A percentile compares a stretch with the other conserved stretches of the same genome.
These are phyloP conservation scores for Arctia plantaginis DNA, from an alignment of 2,888 invertebrate genomes.

Conservation along the genomic window DNA sequence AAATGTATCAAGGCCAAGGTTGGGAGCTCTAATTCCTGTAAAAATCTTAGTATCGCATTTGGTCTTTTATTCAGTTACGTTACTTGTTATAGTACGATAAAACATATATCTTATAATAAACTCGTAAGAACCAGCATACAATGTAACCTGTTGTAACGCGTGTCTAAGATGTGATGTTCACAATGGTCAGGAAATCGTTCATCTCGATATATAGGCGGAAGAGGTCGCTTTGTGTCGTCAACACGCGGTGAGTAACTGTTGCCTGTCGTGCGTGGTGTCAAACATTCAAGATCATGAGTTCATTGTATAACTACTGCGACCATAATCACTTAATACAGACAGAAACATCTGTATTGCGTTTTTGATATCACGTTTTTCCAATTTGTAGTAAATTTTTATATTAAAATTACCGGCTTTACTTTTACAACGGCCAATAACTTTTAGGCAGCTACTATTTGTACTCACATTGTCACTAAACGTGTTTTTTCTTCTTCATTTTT, in stretches of 20 bases:
- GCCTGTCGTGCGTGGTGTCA: constrained; percentile 20
- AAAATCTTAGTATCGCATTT: background rate
- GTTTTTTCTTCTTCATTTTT: too few species aligned
- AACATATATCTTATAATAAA: background rate
- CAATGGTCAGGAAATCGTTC: constrained; percentile 77
- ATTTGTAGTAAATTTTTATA: too few species aligned
- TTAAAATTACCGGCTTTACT: too few species aligned
- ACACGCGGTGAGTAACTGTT: constrained; percentile 21
- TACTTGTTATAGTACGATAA: background rate
- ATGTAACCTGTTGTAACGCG: constrained; percentile 30
- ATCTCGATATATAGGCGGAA: constrained; percentile 77
- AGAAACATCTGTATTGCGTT: background rate
- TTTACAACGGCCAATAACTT: too few species aligned
- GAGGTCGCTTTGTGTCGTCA: constrained; percentile 64
- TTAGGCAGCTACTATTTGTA: too few species aligned
- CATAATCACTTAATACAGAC: constrained; percentile 5
- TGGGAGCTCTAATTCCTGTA: background rate
- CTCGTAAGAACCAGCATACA: background rate
- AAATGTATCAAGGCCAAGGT: background rate
- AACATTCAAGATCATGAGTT: constrained; percentile 18
- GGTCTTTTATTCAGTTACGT: background rate
- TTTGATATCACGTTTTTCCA: background rate
- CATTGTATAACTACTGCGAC: constrained; percentile 9
- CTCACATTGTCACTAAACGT: too few species aligned
- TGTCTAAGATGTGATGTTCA: constrained; percentile 50